Base-by-base conservation (phyloP, 1,140 invertebrate species). In the Kradibia gibbosae region DNA sequence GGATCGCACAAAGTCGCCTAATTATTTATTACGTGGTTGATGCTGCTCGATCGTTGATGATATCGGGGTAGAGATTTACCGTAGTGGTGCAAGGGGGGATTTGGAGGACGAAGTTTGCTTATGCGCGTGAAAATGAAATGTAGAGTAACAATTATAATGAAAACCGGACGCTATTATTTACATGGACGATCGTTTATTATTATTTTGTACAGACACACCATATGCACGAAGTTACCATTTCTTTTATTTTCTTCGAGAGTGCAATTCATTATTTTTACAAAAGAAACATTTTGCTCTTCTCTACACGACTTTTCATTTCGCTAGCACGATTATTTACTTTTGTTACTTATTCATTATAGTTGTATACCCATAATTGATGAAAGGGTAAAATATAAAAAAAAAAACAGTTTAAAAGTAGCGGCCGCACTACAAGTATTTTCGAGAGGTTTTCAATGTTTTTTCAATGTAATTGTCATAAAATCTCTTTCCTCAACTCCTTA, bases 381-480 rank as follows among this genome's bases (percentile, higher is more conserved):
- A 62, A 62, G 15, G 13, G 4, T 10, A 34, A 62, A 31, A 34
- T 7, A 34, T 34, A 36, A 62, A 62, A 20, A 62, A 36, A 62
- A 62, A 20, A 62, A 2, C 13, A 36, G 42, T 13, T 62, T 62
- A 36, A 62, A 36, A 34, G 25, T 7, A 36, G 31, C 31, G 25
- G 25, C 28, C 28, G 20, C 28, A 25, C 0, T 17, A 17, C 60
- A 62, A 36, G 60, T 36, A 36, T 62, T 62, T 62, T 62, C 60
- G 60, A 62, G 31, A 62, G 60, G 60, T 36, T 62, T 36, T 62
- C 60, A 7, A 62, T 62, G 60, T 34, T 62, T 62, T 62, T 34
- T 1, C 11, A 62, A 62, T 62, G 60, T 62, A 62, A 62, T 62
- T 62, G 31, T 31, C 31, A 36, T 62, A 62, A 62, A 62, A 62